Conservation (phyloP, 2,797 vertebrate species). For the Melanotaenia maccullochi region DNA sequence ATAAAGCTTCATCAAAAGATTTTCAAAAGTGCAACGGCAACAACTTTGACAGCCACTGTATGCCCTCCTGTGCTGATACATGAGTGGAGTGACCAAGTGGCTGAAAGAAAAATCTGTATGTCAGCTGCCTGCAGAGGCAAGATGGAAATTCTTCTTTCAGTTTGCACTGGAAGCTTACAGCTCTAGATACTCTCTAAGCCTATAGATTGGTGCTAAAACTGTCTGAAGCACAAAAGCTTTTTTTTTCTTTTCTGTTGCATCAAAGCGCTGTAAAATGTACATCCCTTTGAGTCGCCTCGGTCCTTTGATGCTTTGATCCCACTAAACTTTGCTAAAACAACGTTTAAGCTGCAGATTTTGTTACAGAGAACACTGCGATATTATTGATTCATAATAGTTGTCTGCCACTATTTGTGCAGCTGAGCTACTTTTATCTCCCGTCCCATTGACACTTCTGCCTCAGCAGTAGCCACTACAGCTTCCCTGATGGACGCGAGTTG, state of each 20-base stretch:
- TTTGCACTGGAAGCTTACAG: constrained; percentile 16
- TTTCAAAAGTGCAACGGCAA: constrained; percentile 25
- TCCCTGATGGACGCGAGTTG: constrained; percentile 69
- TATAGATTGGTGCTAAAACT: constrained; percentile 23
- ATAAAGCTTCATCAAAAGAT: constrained; percentile 38
- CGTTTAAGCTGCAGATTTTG: constrained; percentile 41
- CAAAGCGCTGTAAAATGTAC: constrained; percentile 37
- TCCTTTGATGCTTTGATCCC: constrained; percentile 52
- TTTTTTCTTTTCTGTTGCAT: constrained; percentile 10
- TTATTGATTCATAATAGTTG: constrained; percentile 64
- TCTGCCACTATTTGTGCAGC: constrained; percentile 58
- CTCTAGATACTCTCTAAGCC: background rate
- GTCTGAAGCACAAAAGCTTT: background rate
- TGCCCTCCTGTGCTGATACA: constrained; percentile 19
- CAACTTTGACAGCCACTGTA: constrained; percentile 21
- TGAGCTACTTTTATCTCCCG: constrained; percentile 58
- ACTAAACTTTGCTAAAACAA: constrained; percentile 56
- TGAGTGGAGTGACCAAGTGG: constrained; percentile 23
- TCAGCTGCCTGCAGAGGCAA: constrained; percentile 17
- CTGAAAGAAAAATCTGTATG: constrained; percentile 12
- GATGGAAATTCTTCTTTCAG: constrained; percentile 20
- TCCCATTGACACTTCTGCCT: constrained; percentile 52
- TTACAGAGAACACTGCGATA: constrained; percentile 26
- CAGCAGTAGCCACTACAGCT: constrained; percentile 52
- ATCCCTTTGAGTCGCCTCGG: constrained; percentile 12